Percentiles rank a stretch among this genome's conserved stretches.
Evolutionary conservation across 2,113 vertebrate genomes (phyloP).

Genomic region (Gallinago undulata): DNA sequence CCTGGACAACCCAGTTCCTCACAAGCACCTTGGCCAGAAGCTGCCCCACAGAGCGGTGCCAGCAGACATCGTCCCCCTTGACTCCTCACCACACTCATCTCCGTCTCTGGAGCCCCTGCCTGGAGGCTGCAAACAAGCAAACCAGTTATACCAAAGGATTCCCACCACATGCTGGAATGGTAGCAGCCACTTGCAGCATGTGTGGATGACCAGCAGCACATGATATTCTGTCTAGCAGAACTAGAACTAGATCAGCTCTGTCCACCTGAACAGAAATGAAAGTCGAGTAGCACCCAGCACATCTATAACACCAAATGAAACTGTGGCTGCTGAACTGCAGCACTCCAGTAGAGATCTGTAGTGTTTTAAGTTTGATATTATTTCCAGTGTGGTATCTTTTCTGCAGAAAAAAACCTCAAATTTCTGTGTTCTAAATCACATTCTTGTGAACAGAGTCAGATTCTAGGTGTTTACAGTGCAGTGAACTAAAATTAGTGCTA

Average conservation of each 20-base stretch:
- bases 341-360: not conserved
- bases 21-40: not conserved
- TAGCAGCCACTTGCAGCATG: fast-evolving
- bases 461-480: not conserved
- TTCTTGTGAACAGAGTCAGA: not conserved
- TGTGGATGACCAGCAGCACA: not conserved
- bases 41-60: fast-evolving
- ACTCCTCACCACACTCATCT: fast-evolving
- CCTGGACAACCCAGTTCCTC: not conserved
- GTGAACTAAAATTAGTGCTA: not conserved
- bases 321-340: not conserved
- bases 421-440: not conserved
- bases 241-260: not conserved
- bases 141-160: not conserved
- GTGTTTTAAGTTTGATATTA: not conserved
- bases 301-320: not conserved
- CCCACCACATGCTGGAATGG: not conserved
- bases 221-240: not conserved
- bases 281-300: not conserved
- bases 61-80: fast-evolving
- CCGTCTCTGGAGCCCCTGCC: not conserved
- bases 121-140: not conserved
- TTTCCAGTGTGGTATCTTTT: not conserved
- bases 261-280: not conserved
- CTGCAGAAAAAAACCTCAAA: not conserved